phyloP scores from a whole-genome alignment of 2,113 vertebrate species.

The Callipepla squamata region DNA sequence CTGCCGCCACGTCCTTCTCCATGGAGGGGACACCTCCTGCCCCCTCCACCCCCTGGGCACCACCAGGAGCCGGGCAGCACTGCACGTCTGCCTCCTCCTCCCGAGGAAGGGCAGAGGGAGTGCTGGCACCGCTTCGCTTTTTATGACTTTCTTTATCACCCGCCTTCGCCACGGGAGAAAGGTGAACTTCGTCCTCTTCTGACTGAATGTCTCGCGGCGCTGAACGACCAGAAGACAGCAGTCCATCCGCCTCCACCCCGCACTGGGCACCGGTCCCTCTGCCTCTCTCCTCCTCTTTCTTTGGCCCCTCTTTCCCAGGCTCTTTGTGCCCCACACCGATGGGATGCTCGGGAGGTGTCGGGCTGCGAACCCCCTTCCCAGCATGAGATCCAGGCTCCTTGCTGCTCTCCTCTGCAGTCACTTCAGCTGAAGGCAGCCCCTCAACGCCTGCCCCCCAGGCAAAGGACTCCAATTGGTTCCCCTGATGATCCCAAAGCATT shows the following conservation, averaged over 20 bases:
- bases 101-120: background rate
- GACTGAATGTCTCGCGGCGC: background rate
- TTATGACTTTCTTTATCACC: background rate
- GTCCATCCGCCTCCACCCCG: background rate
- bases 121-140: fast-evolving
- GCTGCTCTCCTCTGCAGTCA: background rate
- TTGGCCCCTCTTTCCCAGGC: background rate
- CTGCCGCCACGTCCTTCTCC: background rate
- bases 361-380: fast-evolving
- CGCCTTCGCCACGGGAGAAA: background rate
- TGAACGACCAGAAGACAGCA: background rate
- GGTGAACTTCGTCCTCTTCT: background rate
- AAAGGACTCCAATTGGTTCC: background rate
- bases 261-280: background rate
- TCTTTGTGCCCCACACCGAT: fast-evolving
- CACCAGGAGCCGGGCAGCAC: background rate
- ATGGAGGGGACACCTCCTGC: background rate
- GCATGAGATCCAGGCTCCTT: background rate
- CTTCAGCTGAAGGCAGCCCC: background rate
- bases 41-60: background rate
- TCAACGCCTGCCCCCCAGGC: background rate
- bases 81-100: background rate
- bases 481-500: background rate
- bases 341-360: fast-evolving
- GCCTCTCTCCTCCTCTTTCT: background rate